Conservation (phyloP, 2,888 invertebrate species). For the Augochlorella aurata region DNA sequence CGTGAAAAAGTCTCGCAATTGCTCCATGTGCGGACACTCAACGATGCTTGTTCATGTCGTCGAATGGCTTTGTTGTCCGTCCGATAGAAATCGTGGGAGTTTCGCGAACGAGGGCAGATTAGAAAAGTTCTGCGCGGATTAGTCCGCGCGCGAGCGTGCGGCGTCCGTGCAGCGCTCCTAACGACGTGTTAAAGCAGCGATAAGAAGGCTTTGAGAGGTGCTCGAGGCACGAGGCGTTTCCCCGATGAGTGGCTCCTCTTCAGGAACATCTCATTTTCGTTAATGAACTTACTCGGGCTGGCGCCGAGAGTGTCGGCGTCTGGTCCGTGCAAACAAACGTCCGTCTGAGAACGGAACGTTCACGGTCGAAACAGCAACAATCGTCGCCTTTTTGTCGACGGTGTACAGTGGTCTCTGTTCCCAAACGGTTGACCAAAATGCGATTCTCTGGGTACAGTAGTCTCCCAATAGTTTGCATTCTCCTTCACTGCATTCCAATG, state of each 20-base stretch:
- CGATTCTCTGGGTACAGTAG: too few relatives aligned
- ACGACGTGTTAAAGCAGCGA: slow-evolving; percentile 67
- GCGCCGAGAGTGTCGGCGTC: slow-evolving; percentile 22
- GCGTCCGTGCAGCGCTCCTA: slow-evolving; percentile 50
- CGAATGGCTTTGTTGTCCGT: neutral
- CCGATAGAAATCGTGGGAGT: slow-evolving; percentile 12
- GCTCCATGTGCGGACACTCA: neutral
- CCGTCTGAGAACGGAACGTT: neutral
- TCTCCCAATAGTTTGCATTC: too few relatives aligned
- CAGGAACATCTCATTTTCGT: slow-evolving; percentile 66
- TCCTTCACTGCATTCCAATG: too few relatives aligned
- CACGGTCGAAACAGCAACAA: neutral
- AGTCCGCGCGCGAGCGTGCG: slow-evolving; percentile 31
- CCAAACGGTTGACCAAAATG: too few relatives aligned
- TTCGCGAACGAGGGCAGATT: slow-evolving; percentile 21
- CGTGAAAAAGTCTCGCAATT: neutral
- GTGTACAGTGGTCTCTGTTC: neutral
- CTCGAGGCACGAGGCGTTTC: slow-evolving; percentile 43
- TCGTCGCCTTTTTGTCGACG: neutral
- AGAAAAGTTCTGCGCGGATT: slow-evolving; percentile 53
- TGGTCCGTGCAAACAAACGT: slow-evolving; percentile 33
- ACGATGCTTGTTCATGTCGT: neutral
- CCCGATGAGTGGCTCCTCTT: slow-evolving; percentile 61
- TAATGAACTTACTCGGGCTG: slow-evolving; percentile 65
- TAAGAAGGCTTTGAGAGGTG: slow-evolving; percentile 62